Conservation (phyloP, 2,888 invertebrate species). For the Microctonus brassicae region DNA sequence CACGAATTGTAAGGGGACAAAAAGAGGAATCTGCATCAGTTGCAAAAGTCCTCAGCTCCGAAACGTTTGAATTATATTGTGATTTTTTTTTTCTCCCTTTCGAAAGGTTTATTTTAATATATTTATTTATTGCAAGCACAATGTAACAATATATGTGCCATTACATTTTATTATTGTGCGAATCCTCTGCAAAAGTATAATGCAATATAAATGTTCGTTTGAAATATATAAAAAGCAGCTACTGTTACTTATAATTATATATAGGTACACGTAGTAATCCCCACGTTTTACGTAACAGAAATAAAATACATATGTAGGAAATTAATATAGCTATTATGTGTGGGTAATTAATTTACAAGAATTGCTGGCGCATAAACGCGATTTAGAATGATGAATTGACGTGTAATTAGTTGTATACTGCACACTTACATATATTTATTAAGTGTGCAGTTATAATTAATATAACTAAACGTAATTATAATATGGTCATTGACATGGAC, state of each 20-base stretch:
- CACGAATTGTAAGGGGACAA: neutral
- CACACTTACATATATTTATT: neutral
- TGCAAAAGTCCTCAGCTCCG: neutral
- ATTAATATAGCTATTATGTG: conserved; percentile 7
- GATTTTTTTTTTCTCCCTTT: neutral
- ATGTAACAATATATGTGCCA: too few relatives aligned
- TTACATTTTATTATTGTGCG: too few relatives aligned
- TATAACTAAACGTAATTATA: neutral
- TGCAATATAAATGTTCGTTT: too few relatives aligned
- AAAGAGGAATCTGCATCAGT: neutral
- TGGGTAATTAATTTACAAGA: neutral
- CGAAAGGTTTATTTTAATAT: neutral
- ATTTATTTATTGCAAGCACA: neutral
- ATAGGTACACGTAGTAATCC: too few relatives aligned
- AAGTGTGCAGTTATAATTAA: neutral
- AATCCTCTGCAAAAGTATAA: too few relatives aligned
- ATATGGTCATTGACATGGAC: neutral
- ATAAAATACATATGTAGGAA: neutral
- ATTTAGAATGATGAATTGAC: neutral
- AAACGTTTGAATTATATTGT: neutral
- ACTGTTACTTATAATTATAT: too few relatives aligned
- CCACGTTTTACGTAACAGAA: neutral
- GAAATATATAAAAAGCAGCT: too few relatives aligned
- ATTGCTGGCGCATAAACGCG: neutral
- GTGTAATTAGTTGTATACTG: neutral